Evolutionary conservation across 2,113 vertebrate genomes (phyloP).

Genomic region (Glaucomys volans): DNA sequence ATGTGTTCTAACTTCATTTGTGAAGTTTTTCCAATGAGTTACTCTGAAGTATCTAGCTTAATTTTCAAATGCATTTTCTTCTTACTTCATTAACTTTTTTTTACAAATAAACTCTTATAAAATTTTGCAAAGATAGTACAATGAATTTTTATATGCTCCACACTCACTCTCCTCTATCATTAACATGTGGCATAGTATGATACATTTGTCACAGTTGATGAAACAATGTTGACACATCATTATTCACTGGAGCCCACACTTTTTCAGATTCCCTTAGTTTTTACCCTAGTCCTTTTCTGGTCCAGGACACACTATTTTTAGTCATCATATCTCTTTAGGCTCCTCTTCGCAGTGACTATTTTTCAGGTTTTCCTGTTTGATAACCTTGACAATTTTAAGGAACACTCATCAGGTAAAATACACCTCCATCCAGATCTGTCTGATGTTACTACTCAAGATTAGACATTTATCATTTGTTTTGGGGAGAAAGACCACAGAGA

Average conservation of each 20-base stretch:
- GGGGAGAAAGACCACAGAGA: background rate
- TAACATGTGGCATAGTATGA: too few species aligned
- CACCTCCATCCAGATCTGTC: background rate
- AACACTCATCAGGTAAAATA: background rate
- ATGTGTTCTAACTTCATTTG: background rate
- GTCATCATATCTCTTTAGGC: background rate
- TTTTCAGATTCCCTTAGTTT: background rate
- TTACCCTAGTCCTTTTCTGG: background rate
- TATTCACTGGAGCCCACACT: background rate
- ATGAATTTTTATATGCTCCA: background rate
- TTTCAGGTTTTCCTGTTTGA: background rate
- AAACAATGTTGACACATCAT: background rate
- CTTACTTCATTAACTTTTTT: background rate
- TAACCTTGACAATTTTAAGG: background rate
- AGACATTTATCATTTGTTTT: background rate
- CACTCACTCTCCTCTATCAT: background rate
- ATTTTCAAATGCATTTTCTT: constrained; percentile 19
- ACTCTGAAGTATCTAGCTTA: background rate
- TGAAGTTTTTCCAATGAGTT: background rate
- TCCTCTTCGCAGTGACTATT: background rate
- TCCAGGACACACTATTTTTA: background rate
- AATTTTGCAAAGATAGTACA: background rate
- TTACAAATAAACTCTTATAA: background rate
- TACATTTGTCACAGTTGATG: too few species aligned
- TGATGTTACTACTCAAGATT: background rate